phyloP scores from a whole-genome alignment of 2,113 vertebrate species.

The Tragulus kanchil region DNA sequence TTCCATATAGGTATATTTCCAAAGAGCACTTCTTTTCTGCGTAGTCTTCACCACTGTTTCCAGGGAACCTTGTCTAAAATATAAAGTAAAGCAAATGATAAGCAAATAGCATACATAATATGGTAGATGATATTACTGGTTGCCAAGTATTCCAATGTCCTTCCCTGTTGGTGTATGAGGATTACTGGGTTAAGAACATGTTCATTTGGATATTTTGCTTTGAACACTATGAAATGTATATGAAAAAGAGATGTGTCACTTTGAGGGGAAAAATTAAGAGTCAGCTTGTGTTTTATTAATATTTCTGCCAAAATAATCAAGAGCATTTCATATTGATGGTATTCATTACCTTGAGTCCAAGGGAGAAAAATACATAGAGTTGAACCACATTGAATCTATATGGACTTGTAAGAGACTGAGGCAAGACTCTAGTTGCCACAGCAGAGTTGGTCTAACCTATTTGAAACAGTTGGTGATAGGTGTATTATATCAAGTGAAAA shows the following conservation, averaged over 20 bases:
- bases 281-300: not conserved
- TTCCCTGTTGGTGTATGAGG: not conserved
- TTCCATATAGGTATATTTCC: not conserved
- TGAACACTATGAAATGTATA: not conserved
- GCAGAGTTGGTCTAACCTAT: not conserved
- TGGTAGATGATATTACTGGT: not conserved
- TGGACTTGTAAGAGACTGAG: not conserved
- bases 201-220: not conserved
- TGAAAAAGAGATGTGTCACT: not conserved
- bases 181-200: not conserved
- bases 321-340: not conserved
- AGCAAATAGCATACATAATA: not conserved
- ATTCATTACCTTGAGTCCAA: not conserved
- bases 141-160: not conserved
- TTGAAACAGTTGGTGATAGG: not conserved
- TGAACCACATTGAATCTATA: not conserved
- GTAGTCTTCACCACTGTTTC: not conserved
- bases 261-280: not conserved
- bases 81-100: not conserved
- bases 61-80: not conserved
- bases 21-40: not conserved
- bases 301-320: not conserved
- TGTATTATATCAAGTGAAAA: not conserved
- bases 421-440: not conserved
- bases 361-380: not conserved